Conservation (phyloP, 2,888 invertebrate genomes). For the Eurytoma adleriae region DNA sequence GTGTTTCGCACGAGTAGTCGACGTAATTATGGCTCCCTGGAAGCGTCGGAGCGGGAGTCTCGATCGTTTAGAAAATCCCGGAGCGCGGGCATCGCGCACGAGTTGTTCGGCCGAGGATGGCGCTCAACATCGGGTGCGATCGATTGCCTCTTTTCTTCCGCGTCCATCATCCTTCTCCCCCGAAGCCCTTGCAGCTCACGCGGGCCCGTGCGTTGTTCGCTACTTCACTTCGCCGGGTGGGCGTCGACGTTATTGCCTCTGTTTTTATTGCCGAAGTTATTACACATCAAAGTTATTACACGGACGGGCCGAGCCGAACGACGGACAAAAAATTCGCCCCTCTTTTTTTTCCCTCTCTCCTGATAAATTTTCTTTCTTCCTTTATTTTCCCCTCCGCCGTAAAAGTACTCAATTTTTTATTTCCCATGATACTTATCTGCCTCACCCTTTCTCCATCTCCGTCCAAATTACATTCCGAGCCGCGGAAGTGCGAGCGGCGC, state of each 20-base stretch:
- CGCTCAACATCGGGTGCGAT: constrained; percentile 5
- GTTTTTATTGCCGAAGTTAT: constrained; percentile 72
- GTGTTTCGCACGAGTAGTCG: no score
- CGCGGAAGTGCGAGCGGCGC: background rate
- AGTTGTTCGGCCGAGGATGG: background rate
- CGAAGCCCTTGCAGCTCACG: constrained; percentile 63
- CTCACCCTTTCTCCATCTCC: background rate
- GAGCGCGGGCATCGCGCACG: background rate
- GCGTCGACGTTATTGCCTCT: constrained; percentile 66
- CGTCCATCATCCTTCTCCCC: constrained; percentile 56
- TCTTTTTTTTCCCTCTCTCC: constrained; percentile 30
- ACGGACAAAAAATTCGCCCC: constrained; percentile 68
- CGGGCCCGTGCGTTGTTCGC: constrained; percentile 60
- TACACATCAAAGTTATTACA: constrained; percentile 63
- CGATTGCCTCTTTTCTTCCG: constrained; percentile 55
- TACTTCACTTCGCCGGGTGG: constrained; percentile 32
- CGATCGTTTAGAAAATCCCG: constrained; percentile 18
- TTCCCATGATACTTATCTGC: constrained; percentile 13
- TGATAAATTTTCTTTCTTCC: background rate
- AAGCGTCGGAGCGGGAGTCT: background rate
- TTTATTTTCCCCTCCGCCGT: constrained; percentile 9
- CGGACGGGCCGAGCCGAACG: constrained; percentile 46
- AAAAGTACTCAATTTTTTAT: constrained; percentile 29
- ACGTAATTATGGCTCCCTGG: no score
- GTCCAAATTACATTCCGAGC: background rate